A percentile compares a stretch with the other conserved stretches of the same genome.
phyloP scores from a whole-genome alignment of 2,113 vertebrate genomes.

The Cyphomyrus discorhynchus region DNA sequence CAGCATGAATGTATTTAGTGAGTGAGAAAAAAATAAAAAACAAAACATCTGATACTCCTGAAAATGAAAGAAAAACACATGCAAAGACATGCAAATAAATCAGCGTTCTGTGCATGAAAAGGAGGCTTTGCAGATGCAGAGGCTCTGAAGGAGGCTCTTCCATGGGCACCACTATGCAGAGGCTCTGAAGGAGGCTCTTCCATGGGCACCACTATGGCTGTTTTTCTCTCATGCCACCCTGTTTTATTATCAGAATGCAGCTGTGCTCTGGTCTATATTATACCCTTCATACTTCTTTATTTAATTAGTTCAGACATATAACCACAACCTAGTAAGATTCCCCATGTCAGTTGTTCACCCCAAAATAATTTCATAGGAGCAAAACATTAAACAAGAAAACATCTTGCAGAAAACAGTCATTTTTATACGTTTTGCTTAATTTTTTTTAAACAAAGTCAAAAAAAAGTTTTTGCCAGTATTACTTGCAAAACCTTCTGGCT shows the following conservation, averaged over 20 bases:
- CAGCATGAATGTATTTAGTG: neutral
- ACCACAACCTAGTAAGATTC: neutral
- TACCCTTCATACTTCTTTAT: neutral
- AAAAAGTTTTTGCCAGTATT: neutral
- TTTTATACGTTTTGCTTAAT: neutral
- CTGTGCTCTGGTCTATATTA: neutral
- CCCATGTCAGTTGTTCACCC: neutral
- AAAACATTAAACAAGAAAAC: neutral
- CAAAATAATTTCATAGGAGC: neutral
- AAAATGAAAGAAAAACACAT: neutral
- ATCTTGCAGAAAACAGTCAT: neutral
- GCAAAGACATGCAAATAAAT: too few species aligned
- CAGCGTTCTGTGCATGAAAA: too few species aligned
- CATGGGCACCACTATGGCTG: too few species aligned
- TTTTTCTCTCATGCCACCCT: neutral
- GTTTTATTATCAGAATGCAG: neutral
- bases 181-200: too few species aligned
- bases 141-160: too few species aligned
- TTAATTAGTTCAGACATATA: neutral
- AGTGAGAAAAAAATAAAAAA: neutral
- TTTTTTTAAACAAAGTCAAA: neutral
- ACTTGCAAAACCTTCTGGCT: neutral
- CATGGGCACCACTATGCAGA: too few species aligned
- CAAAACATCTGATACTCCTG: neutral
- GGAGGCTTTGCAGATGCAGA: too few species aligned